phyloP scores from a whole-genome alignment of 1,140 invertebrate species.

The Andricus grossulariae region DNA sequence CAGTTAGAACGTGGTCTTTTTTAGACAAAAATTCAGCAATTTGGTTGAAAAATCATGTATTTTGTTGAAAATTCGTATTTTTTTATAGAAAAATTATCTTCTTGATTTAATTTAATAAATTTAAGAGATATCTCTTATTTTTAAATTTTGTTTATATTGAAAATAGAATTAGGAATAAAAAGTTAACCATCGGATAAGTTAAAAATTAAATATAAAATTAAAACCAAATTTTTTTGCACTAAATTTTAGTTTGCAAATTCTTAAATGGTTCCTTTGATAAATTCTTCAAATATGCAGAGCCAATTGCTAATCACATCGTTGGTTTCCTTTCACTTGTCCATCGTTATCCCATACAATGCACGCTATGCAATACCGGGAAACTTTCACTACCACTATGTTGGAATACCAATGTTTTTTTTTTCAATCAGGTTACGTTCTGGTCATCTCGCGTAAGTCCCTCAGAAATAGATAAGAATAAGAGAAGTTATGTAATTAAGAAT shows the following conservation, averaged over 20 bases:
- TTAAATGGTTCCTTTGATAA: neutral
- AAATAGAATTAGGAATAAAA: too few relatives aligned
- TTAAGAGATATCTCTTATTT: too few relatives aligned
- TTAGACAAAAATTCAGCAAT: too few relatives aligned
- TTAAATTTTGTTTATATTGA: too few relatives aligned
- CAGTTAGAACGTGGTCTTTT: too few relatives aligned
- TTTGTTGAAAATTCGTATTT: too few relatives aligned
- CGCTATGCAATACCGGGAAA: constrained; percentile 19
- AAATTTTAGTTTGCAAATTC: neutral
- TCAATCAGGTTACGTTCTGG: constrained; percentile 14
- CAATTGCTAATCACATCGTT: constrained; percentile 13
- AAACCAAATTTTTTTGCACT: neutral
- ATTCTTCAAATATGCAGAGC: constrained; percentile 1
- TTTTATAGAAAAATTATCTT: too few relatives aligned
- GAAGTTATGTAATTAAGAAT: neutral
- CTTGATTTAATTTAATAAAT: too few relatives aligned
- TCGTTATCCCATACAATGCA: constrained; percentile 24
- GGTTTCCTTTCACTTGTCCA: constrained; percentile 29
- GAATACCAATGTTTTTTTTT: constrained; percentile 27
- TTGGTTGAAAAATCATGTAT: too few relatives aligned
- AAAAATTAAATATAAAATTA: neutral
- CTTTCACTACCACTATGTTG: constrained; percentile 29
- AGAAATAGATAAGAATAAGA: neutral
- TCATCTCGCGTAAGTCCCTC: neutral
- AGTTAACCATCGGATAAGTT: too few relatives aligned